Base-by-base conservation (phyloP, 2,113 vertebrate species). In the Antigone vipio region DNA sequence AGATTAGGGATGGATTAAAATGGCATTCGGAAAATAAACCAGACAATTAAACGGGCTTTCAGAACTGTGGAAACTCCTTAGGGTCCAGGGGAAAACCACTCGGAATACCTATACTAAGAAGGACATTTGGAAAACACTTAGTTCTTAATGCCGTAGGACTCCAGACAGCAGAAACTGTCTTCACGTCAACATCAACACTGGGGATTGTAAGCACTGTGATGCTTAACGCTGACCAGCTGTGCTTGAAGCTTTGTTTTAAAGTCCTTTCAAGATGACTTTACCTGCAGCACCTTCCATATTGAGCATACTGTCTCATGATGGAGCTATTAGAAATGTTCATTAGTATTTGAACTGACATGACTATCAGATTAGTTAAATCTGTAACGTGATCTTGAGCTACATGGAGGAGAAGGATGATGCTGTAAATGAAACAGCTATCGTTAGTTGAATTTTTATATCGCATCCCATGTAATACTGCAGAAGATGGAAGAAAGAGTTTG, bases 1-100 rank as follows among this genome's bases (percentile, higher is more conserved):
- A 93, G 86, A 97, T 93, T 89, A 89, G 58, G 91, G 73, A 27
- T 64, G 80, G 83, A 91, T 94, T 96, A 91, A 93, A 97, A 82
- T 38, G 42, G 56, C 77, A 84, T 84, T 87, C 1, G 2, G 84
- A 96, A 96, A 93, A 97, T 75, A 96, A 91, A 89, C 38, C 80
- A 88, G 80, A 75, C 53, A 85, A 92, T 92, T 81, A 93, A 93
- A 78, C 5, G 81, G 40, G 40, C 69, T 94, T 86, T 94, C 30
- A 72, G 52, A 86, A 95, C 21, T 59, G 22, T 74, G 35, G 47
- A 86, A 92, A 91, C 11, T 83, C 68, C 68, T 86, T 78, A 71
- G 47, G 7, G n/a, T 72, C 60, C 6, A 44, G 2, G 49, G 22
- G 21, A 58, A 84, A 80, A 77, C 3, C 3, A 44, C 44, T 66